These are phyloP conservation scores for Protomyctophum bolini DNA, from an alignment of 2,113 vertebrate genomes.

Conservation along the genomic window DNA sequence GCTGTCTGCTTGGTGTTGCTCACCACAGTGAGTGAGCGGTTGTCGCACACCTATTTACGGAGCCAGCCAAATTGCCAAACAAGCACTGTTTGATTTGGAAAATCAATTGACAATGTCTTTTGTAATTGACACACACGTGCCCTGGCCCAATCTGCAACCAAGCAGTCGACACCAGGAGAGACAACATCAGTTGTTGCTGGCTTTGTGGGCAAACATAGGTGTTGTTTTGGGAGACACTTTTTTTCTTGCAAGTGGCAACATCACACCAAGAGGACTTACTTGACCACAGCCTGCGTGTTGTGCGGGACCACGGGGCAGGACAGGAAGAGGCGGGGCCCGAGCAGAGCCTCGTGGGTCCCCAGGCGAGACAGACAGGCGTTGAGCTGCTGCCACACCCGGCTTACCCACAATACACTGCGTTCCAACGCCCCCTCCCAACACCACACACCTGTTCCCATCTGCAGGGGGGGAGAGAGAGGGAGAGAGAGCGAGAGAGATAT, in stretches of 20 bases:
- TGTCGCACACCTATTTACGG: too few relatives aligned
- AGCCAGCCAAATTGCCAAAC: too few relatives aligned
- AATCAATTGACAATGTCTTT: too few relatives aligned
- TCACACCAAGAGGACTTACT: constrained; percentile 73
- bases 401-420: constrained; percentile 84
- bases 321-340: constrained; percentile 91
- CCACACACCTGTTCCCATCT: constrained; percentile 84
- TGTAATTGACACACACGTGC: too few relatives aligned
- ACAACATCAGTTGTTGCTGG: not conserved
- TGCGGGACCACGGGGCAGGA: constrained; percentile 87
- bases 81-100: too few relatives aligned
- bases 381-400: constrained; percentile 90
- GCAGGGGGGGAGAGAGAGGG: constrained; percentile 20
- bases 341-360: constrained; percentile 88
- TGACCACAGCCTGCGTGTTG: constrained; percentile 82
- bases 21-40: too few relatives aligned
- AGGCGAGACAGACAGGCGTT: constrained; percentile 90
- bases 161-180: too few relatives aligned
- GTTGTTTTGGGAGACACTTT: not conserved
- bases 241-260: not conserved
- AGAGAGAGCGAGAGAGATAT: not conserved
- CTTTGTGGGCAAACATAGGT: constrained; percentile 15
- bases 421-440: constrained; percentile 79
- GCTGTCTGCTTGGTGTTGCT: too few relatives aligned
- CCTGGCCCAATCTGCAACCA: too few relatives aligned